A percentile compares a stretch with the other conserved stretches of the same genome.
Evolutionary conservation across 2,797 vertebrate genomes (phyloP).

Genomic region (Anguilla marmorata): DNA sequence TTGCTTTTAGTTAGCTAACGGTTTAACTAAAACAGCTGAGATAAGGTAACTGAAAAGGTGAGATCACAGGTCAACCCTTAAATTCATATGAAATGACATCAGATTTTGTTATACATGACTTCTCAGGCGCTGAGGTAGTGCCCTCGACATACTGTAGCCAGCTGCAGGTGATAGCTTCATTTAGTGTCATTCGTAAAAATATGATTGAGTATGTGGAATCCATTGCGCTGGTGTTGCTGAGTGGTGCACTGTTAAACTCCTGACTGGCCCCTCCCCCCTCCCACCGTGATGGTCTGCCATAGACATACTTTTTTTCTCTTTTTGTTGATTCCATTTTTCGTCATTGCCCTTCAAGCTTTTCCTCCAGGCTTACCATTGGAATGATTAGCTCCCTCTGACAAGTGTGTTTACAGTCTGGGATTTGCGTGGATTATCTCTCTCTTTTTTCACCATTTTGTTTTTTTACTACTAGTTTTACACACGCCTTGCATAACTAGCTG

Average conservation of each 20-base stretch:
- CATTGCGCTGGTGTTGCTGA: background rate
- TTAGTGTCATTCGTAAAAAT: background rate
- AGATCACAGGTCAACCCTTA: too few relatives aligned
- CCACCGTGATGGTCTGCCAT: background rate
- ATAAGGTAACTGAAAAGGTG: background rate
- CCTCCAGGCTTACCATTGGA: background rate
- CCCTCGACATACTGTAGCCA: background rate
- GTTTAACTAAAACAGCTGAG: background rate
- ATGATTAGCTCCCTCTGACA: background rate
- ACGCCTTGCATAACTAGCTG: background rate
- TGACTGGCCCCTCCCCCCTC: background rate
- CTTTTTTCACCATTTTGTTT: conserved; percentile 3
- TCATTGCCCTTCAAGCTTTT: background rate
- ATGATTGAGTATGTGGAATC: background rate
- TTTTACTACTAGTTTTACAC: background rate
- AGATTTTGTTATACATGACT: background rate
- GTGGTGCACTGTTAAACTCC: background rate
- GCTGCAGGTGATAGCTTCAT: background rate
- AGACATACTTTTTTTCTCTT: background rate
- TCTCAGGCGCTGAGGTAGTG: background rate
- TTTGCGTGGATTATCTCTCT: background rate
- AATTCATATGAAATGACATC: background rate
- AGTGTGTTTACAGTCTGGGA: background rate
- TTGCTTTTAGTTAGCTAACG: background rate
- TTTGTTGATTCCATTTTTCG: background rate